Evolutionary conservation across 2,888 invertebrate species (phyloP).

Genomic region (Lamellibrachia columna): DNA sequence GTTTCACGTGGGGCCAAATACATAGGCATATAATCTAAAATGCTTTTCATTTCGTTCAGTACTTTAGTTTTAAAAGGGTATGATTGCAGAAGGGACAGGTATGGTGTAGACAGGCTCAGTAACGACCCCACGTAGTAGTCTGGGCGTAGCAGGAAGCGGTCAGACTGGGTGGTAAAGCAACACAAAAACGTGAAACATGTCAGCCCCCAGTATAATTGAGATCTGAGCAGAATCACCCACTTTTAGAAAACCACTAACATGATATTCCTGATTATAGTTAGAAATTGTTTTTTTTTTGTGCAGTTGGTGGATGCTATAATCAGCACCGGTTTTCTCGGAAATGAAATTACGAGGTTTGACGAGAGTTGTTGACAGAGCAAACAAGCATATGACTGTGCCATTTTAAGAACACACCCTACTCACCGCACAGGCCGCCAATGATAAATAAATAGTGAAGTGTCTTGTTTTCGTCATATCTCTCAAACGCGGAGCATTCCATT

Average conservation of each 20-base stretch:
- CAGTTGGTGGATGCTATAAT: too few species aligned
- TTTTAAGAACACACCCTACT: neutral
- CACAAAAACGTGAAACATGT: neutral
- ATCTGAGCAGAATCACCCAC: too few species aligned
- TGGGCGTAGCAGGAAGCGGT: neutral
- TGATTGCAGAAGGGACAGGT: too few species aligned
- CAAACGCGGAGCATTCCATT: too few species aligned
- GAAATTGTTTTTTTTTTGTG: too few species aligned
- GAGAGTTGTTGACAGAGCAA: neutral
- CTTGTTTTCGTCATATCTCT: too few species aligned
- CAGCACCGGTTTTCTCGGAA: too few species aligned
- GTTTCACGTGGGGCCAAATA: neutral
- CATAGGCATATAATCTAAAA: neutral
- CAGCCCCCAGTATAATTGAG: too few species aligned
- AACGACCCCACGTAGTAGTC: too few species aligned
- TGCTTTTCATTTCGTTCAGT: neutral
- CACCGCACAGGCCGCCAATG: neutral
- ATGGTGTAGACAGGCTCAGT: too few species aligned
- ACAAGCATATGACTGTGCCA: neutral
- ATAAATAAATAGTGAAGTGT: neutral
- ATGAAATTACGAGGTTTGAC: neutral
- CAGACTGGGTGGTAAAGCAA: neutral
- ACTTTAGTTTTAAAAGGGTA: neutral
- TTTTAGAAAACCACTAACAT: too few species aligned
- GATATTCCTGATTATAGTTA: too few species aligned